These are phyloP conservation scores for Holacanthus passer DNA, from an alignment of 2,113 vertebrate genomes.

Conservation along the genomic window DNA sequence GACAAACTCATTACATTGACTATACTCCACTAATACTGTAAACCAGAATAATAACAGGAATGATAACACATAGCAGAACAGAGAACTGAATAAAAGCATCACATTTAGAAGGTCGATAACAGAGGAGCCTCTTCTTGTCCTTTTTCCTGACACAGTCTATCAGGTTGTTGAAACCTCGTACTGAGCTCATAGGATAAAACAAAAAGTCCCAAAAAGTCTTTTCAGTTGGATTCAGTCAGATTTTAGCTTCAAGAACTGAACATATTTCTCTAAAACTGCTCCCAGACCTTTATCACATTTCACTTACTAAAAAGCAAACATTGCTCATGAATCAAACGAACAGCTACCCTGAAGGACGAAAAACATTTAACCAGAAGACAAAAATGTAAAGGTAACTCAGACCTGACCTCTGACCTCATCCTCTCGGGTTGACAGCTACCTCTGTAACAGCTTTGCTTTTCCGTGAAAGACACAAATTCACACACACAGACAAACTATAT, in stretches of 20 bases:
- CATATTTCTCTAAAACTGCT: not conserved
- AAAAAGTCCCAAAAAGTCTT: constrained; percentile 15
- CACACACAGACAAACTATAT: constrained; percentile 59
- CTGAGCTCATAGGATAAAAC: constrained; percentile 61
- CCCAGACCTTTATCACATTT: constrained; percentile 27
- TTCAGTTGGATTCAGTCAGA: constrained; percentile 16
- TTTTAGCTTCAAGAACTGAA: constrained; percentile 22
- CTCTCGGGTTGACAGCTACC: constrained; percentile 6
- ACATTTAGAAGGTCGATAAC: constrained; percentile 61
- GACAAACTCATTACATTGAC: constrained; percentile 60
- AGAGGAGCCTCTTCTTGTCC: constrained; percentile 58
- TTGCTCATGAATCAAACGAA: constrained; percentile 28
- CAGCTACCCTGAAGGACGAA: constrained; percentile 36
- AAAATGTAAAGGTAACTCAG: constrained; percentile 28
- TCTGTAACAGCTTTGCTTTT: constrained; percentile 21
- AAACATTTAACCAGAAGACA: constrained; percentile 38
- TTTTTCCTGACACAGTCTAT: constrained; percentile 73
- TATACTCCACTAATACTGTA: constrained; percentile 58
- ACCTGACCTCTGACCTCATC: constrained; percentile 8
- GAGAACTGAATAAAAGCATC: constrained; percentile 56
- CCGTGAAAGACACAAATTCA: constrained; percentile 51
- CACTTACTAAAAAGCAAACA: constrained; percentile 32
- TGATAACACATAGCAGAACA: constrained; percentile 29
- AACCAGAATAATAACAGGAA: constrained; percentile 47
- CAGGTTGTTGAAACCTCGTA: constrained; percentile 64